Percentiles rank a stretch among this genome's conserved stretches.
Evolutionary conservation across 2,113 vertebrate species (phyloP).

Genomic region (Hippocampus abdominalis): DNA sequence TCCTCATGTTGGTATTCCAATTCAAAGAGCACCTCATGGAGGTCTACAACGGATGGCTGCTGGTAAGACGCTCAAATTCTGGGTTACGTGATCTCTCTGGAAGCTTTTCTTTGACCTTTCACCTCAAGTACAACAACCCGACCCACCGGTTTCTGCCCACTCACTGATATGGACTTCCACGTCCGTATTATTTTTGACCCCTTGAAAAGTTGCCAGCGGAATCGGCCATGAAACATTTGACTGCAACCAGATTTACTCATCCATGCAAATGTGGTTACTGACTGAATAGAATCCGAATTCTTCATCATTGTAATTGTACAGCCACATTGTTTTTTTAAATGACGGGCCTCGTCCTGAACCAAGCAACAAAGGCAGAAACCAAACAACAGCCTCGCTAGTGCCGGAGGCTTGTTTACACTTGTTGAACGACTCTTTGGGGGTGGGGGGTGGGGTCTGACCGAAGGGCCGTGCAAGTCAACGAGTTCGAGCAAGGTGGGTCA

Average conservation of each 20-base stretch:
- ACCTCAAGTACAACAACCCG: background rate
- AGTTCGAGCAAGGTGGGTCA: conserved; percentile 45
- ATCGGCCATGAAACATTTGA: background rate
- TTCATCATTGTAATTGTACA: background rate
- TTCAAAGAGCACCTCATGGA: conserved; percentile 82
- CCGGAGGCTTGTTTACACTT: background rate
- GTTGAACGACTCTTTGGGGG: background rate
- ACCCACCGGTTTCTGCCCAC: background rate
- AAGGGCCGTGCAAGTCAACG: conserved; percentile 55
- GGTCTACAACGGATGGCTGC: conserved; percentile 92
- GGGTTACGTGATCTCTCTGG: background rate
- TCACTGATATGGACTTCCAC: conserved; percentile 4
- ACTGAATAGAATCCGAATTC: background rate
- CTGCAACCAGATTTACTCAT: background rate
- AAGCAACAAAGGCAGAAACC: background rate
- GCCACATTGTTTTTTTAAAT: background rate
- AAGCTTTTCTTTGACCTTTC: background rate
- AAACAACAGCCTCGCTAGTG: background rate
- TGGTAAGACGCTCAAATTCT: conserved; percentile 76
- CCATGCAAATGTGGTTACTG: background rate
- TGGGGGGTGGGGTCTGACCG: conserved; percentile 30
- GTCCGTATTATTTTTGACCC: background rate
- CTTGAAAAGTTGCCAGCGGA: background rate
- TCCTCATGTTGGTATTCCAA: conserved; percentile 93
- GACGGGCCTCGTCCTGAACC: background rate